A percentile compares a stretch with the other conserved stretches of the same genome.
phyloP scores from a whole-genome alignment of 2,113 vertebrate species.

The Tauraco erythrolophus region DNA sequence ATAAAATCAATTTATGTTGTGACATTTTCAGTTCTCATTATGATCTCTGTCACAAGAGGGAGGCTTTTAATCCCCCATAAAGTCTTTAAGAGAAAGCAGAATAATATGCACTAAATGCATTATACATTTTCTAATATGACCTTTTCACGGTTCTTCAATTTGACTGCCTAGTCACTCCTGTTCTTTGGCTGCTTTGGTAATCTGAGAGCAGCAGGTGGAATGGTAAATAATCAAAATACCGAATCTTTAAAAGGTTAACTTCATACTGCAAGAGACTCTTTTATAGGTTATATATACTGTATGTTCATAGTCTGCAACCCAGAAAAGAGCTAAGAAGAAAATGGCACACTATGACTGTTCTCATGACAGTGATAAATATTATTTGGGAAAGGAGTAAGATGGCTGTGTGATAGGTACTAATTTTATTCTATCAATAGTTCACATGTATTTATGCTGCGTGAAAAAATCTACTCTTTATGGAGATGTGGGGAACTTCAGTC shows the following conservation, averaged over 20 bases:
- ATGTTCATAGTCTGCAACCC: not conserved
- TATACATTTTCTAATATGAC: conserved; percentile 54
- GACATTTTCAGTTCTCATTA: conserved; percentile 70
- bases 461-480: not conserved
- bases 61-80: conserved; percentile 59
- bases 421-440: not conserved
- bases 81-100: conserved; percentile 50
- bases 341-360: not conserved
- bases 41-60: conserved; percentile 42
- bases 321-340: not conserved
- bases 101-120: conserved; percentile 50
- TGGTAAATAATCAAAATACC: conserved; percentile 30
- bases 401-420: not conserved
- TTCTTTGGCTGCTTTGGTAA: conserved; percentile 8
- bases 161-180: conserved; percentile 39
- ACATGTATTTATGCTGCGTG: not conserved
- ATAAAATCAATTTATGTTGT: conserved; percentile 68
- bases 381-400: not conserved
- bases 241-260: conserved; percentile 49
- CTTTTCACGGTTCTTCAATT: conserved; percentile 50
- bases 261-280: not conserved
- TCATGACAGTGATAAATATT: not conserved
- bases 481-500: not conserved
- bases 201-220: conserved; percentile 26
- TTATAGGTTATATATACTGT: not conserved